A percentile compares a stretch with the other conserved stretches of the same genome.
Conservation (phyloP, 2,888 invertebrate genomes). For the Ceriagrion tenellum region DNA sequence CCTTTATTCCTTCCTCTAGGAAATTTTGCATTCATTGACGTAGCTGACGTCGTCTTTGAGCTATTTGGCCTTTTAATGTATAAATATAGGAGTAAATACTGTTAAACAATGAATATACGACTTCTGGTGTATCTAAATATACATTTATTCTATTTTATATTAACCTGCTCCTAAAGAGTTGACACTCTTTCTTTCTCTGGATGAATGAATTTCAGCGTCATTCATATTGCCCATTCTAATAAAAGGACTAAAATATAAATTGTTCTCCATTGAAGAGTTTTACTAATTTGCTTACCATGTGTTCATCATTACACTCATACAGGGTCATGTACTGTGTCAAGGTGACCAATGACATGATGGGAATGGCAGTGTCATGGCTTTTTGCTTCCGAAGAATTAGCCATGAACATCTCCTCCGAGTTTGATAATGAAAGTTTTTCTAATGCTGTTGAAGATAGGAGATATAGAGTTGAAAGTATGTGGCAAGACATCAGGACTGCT, state of each 20-base stretch:
- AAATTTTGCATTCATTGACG: too few species aligned
- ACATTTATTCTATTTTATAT: too few species aligned
- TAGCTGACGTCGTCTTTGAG: too few species aligned
- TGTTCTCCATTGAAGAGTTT: conserved; percentile 40
- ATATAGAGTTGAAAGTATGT: conserved; percentile 84
- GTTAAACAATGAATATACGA: too few species aligned
- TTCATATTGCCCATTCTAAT: too few species aligned
- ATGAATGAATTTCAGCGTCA: too few species aligned
- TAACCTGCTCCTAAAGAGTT: too few species aligned
- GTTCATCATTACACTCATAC: conserved; percentile 69
- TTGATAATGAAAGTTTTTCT: conserved; percentile 70
- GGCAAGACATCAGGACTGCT: conserved; percentile 86
- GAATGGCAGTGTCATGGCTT: conserved; percentile 78
- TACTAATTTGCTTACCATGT: neutral
- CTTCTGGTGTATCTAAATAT: too few species aligned
- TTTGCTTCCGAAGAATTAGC: conserved; percentile 33
- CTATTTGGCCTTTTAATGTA: too few species aligned
- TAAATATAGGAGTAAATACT: too few species aligned
- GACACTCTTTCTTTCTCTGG: too few species aligned
- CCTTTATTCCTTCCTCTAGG: too few species aligned
- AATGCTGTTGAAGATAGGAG: conserved; percentile 26
- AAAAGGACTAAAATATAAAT: neutral
- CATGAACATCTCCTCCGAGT: conserved; percentile 69
- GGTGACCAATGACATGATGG: conserved; percentile 86
- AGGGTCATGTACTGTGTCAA: conserved; percentile 86